These are phyloP conservation scores for Cossypha heuglini DNA, from an alignment of 2,797 vertebrate species.

Conservation along the genomic window DNA sequence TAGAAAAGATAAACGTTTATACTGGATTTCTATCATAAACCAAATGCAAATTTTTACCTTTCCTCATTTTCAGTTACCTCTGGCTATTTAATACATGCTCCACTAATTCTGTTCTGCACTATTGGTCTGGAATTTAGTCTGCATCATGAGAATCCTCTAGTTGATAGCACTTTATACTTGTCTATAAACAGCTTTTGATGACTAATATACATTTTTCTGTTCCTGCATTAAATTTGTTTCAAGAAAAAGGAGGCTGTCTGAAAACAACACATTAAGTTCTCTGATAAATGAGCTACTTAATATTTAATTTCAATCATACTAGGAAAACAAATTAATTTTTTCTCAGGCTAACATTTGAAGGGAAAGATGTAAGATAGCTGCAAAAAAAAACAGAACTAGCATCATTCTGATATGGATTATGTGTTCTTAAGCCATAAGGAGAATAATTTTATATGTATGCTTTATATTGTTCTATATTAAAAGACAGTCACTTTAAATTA, in stretches of 20 bases:
- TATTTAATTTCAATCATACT: slow-evolving; percentile 19
- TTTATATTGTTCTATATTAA: slow-evolving; percentile 17
- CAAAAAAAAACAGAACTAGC: background rate
- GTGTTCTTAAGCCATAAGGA: background rate
- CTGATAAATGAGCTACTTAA: slow-evolving; percentile 21
- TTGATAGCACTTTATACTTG: slow-evolving; percentile 17
- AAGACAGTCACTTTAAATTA: background rate
- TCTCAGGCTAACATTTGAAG: background rate
- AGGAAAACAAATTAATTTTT: background rate
- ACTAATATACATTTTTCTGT: slow-evolving; percentile 32
- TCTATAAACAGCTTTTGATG: slow-evolving; percentile 45
- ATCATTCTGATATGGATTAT: background rate
- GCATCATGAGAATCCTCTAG: background rate
- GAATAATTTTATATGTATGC: background rate
- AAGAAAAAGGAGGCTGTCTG: background rate
- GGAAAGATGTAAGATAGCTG: background rate
- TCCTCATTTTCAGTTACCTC: background rate
- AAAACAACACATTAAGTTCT: slow-evolving; percentile 19
- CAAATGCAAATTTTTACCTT: background rate
- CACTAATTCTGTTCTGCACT: background rate
- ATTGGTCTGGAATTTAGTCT: slow-evolving; percentile 14
- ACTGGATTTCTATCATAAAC: background rate
- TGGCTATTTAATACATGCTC: background rate
- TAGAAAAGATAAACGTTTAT: background rate
- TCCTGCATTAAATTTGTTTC: slow-evolving; percentile 21